Base-by-base conservation (phyloP, 2,797 vertebrate species). In the Myotis findleyi region DNA sequence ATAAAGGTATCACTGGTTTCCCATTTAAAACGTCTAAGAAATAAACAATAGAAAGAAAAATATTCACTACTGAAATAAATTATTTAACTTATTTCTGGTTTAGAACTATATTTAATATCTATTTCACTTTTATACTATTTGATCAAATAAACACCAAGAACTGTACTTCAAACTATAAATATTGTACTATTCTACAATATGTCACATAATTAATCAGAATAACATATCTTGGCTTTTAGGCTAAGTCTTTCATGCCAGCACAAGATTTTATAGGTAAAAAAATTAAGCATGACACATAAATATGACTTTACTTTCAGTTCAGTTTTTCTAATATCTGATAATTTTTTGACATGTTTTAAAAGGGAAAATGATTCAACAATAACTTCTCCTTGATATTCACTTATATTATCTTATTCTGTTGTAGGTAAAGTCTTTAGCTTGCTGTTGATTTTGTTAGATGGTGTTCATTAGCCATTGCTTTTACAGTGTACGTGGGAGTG, bases 141-240 rank as follows among this genome's bases (percentile, higher is more conserved):
- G 95, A 95, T 96, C 94, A 98, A 98, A 97, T 94, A 96, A 98
- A 97, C 95, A 96, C 30, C 14, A 97, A 83, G 95, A 98, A 97
- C 97, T 97, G 97, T 97, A 96, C 97, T 98, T 97, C 96, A 96
- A 93, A 91, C 89, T 97, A 97, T 96, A 98, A 98, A 98, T 98
- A 98, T 68, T 98, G 86, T 90, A 87, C 82, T 95, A 92, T 94
- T 96, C 89, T 71, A 86, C 66, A 96, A 91, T 93, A 95, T 68
- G 97, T 92, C 96, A 97, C 44, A 95, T 97, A 97, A 97, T 97
- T 96, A 96, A 95, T 97, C 97, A 96, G 96, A 95, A 95, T 0
- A n/a, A 77, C 57, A 41, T 77, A 92, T 97, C 57, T 0, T 87
- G 79, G 87, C 36, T 97, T 97, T 97, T 95, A 94, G 51, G 62